A percentile compares a stretch with the other conserved stretches of the same genome.
phyloP scores from a whole-genome alignment of 2,113 vertebrate species.

The Corythornis madagascariensis region DNA sequence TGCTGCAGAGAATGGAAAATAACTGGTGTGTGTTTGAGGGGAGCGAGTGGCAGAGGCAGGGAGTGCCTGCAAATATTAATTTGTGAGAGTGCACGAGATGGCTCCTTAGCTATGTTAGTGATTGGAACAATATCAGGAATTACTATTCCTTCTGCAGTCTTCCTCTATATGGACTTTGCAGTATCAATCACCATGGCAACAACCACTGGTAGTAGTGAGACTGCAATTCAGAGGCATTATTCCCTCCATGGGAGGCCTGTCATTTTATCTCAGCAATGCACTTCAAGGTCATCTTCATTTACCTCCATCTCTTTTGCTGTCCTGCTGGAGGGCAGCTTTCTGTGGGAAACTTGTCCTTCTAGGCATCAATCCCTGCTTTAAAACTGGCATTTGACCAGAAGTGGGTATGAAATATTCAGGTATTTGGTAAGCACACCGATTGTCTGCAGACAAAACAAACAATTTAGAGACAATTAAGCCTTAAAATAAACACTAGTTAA shows the following conservation, averaged over 20 bases:
- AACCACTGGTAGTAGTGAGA: conserved; percentile 37
- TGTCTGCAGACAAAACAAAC: conserved; percentile 8
- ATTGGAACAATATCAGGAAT: conserved; percentile 65
- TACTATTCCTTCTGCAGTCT: conserved; percentile 52
- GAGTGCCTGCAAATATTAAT: conserved; percentile 40
- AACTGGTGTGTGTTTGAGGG: conserved; percentile 14
- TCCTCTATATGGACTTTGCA: conserved; percentile 22
- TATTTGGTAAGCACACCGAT: neutral
- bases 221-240: conserved; percentile 59
- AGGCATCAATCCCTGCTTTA: neutral
- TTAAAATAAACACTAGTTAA: neutral
- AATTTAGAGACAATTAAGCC: neutral
- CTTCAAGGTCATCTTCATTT: conserved; percentile 64
- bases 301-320: conserved; percentile 18
- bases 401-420: neutral
- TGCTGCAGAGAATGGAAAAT: conserved; percentile 14
- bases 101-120: conserved; percentile 34
- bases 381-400: neutral
- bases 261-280: conserved; percentile 31
- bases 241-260: conserved; percentile 63
- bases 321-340: conserved; percentile 41
- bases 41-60: conserved; percentile 9
- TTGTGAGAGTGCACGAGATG: conserved; percentile 4
- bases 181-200: conserved; percentile 70
- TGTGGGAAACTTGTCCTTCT: neutral